Evolutionary conservation across 2,113 vertebrate genomes (phyloP).

Genomic region (Phalacrocorax carbo): DNA sequence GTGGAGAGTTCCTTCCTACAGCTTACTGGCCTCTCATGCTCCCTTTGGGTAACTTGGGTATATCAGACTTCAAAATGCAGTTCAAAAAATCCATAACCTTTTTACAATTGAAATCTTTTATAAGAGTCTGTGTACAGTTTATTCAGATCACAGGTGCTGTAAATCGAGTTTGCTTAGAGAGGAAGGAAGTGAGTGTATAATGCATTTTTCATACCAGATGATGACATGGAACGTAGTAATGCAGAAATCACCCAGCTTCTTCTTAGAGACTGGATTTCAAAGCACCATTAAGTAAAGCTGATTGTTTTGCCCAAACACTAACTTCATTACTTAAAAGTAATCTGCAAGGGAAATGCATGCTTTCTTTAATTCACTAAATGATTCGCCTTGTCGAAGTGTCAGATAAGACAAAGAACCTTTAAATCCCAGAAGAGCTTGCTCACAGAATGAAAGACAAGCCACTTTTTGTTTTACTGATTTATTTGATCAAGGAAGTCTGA

Average conservation of each 20-base stretch:
- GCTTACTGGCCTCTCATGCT: background rate
- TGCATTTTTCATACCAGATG: conserved; percentile 51
- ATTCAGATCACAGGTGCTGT: conserved; percentile 26
- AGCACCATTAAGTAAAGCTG: conserved; percentile 10
- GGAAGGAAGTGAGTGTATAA: conserved; percentile 43
- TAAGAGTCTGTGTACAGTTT: background rate
- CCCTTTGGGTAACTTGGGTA: background rate
- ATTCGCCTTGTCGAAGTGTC: conserved; percentile 26
- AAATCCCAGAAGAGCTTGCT: conserved; percentile 44
- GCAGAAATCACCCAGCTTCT: conserved; percentile 26
- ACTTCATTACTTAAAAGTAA: conserved; percentile 56
- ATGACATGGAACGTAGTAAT: conserved; percentile 31
- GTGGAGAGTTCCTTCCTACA: background rate
- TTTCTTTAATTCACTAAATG: conserved; percentile 47
- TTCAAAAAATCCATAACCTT: conserved; percentile 19
- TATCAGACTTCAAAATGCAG: background rate
- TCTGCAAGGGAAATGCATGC: conserved; percentile 59
- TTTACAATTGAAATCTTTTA: background rate
- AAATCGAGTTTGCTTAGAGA: conserved; percentile 5
- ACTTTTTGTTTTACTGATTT: conserved; percentile 38
- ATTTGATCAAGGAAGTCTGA: conserved; percentile 35
- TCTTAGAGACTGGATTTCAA: conserved; percentile 19
- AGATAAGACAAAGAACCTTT: conserved; percentile 58
- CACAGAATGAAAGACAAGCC: conserved; percentile 37
- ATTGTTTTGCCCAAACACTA: conserved; percentile 37